Evolutionary conservation across 1,140 invertebrate species (phyloP), one percentile per base, ranked within the genome.

Genomic region (Micrasema minimum): DNA sequence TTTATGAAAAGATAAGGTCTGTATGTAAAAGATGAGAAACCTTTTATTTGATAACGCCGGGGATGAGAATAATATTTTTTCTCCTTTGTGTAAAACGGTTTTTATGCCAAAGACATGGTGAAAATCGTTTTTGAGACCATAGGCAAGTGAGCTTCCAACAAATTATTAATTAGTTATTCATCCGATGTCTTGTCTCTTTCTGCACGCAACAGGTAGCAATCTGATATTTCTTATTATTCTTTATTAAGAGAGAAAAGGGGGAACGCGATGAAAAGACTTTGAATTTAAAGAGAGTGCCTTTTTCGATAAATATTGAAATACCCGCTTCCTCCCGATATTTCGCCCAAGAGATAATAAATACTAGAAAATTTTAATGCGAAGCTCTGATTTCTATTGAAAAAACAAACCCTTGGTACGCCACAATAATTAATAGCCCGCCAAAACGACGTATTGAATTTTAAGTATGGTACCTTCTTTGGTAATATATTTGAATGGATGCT

Each of bases 311-410:
- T 64, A 64, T 46, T 64, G 26, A 31, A 35, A 46, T 14, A 64
- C n/a, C 31, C 35, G 45, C 23, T 26, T 46, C 38, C 22, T 45
- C 11, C 9, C 23, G 12, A 18, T 41, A 23, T 64, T 64, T 46
- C 2, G 45, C 7, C 20, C 7, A 2, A n/a, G 10, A 46, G 61
- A 64, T 64, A 37, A 64, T 64, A 64, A 64, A 48, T 46, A 64
- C 22, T 45, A 22, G 45, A 46, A 46, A 64, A 59, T 20, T 41
- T 64, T 48, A 45, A 18, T 59, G 61, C 45, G 43, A 46, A 66
- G 50, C 26, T 66, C 48, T 38, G 64, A 38, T 57, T 50, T 57
- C 35, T 26, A 67, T 67, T 67, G 66, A 67, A 67, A 66, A 67
- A 67, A 67, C 50, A 67, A 67, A 57, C 66, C 31, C 23, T 5